Evolutionary conservation across 2,888 invertebrate species (phyloP).

Genomic region (Cabera pusaria): DNA sequence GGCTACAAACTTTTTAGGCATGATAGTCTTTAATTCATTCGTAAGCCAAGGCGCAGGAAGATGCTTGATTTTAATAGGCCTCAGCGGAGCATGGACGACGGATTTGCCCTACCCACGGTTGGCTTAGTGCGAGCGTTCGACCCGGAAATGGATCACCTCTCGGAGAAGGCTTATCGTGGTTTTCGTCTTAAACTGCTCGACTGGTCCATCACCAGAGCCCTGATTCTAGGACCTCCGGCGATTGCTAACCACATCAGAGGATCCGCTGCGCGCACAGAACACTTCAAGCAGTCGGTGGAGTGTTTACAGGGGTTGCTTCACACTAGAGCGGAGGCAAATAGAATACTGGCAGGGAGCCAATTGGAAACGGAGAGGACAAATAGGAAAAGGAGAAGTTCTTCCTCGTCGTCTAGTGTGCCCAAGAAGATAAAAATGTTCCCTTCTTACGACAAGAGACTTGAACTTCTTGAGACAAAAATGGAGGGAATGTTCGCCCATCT

Average conservation of each 20-base stretch:
- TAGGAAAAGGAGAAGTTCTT: background rate
- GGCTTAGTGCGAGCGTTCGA: slow-evolving; percentile 16
- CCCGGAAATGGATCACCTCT: slow-evolving; percentile 18
- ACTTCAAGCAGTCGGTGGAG: slow-evolving; percentile 16
- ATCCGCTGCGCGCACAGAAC: slow-evolving; percentile 20
- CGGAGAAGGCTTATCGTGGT: slow-evolving; percentile 17
- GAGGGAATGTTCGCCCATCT: too few species aligned
- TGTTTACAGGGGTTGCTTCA: slow-evolving; percentile 6
- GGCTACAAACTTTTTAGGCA: too few species aligned
- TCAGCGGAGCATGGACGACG: too few species aligned
- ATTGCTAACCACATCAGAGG: slow-evolving; percentile 20
- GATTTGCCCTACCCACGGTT: slow-evolving; percentile 22
- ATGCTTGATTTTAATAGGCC: too few species aligned
- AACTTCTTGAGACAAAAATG: too few species aligned
- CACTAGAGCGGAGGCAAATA: slow-evolving; percentile 18
- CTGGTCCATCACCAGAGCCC: slow-evolving; percentile 14
- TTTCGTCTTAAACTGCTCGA: background rate
- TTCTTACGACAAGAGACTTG: too few species aligned
- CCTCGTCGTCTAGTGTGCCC: too few species aligned
- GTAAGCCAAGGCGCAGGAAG: too few species aligned
- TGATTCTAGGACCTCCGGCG: slow-evolving; percentile 21
- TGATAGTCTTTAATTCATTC: too few species aligned
- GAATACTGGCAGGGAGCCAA: slow-evolving; percentile 12
- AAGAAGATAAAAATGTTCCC: too few species aligned
- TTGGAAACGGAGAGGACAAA: slow-evolving; percentile 14